These are phyloP conservation scores for Delphinapterus leucas DNA, from an alignment of 2,113 vertebrate species.

Conservation along the genomic window DNA sequence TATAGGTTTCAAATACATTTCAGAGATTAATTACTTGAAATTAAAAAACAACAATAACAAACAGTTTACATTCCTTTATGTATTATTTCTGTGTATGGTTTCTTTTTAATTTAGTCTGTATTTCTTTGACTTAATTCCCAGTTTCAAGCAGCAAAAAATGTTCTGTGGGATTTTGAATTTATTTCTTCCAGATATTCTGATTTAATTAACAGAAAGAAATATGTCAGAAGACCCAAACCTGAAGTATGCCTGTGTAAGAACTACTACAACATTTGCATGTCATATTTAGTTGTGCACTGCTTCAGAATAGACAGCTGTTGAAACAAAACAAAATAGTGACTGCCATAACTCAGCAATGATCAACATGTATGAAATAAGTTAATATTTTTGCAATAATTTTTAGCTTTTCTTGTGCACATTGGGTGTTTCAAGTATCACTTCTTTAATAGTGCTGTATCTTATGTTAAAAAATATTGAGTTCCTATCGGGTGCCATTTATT, in stretches of 20 bases:
- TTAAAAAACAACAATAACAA: neutral
- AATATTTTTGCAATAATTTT: neutral
- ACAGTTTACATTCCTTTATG: neutral
- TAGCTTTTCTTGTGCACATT: neutral
- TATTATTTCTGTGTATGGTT: neutral
- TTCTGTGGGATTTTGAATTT: neutral
- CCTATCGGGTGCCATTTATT: neutral
- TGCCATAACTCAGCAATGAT: neutral
- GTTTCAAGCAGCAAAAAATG: neutral
- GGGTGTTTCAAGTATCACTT: neutral
- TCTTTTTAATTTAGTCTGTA: neutral
- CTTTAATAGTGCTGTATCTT: neutral
- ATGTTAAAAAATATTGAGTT: neutral
- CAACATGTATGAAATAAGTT: neutral
- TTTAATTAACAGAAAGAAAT: neutral
- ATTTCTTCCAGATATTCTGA: neutral
- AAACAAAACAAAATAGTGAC: neutral
- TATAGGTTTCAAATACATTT: conserved; percentile 38
- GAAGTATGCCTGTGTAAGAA: neutral
- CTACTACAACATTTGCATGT: neutral
- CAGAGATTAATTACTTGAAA: neutral
- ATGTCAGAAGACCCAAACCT: neutral
- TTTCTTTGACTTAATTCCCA: neutral
- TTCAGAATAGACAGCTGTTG: neutral
- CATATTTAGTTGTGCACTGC: neutral